phyloP scores from a whole-genome alignment of 2,888 invertebrate species.

The Chalcosyrphus nemorum region DNA sequence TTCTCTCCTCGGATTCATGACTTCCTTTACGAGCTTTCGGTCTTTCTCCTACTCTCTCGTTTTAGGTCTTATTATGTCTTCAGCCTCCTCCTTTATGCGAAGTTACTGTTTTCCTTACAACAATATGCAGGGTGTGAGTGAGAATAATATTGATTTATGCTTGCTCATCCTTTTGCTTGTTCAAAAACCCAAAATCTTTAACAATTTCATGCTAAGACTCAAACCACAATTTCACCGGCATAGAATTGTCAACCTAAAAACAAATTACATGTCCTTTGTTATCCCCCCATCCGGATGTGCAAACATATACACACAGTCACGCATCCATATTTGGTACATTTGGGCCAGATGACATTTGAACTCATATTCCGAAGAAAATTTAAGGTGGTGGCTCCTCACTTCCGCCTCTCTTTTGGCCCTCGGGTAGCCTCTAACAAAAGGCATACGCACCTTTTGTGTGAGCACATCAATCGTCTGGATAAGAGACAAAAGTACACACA shows the following conservation, averaged over 20 bases:
- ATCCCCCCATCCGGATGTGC: conserved; percentile 30
- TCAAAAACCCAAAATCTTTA: conserved; percentile 58
- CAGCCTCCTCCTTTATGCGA: background rate
- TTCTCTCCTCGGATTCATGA: conserved; percentile 56
- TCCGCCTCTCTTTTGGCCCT: background rate
- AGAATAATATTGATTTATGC: conserved; percentile 68
- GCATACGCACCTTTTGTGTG: conserved; percentile 36
- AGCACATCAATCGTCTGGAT: conserved; percentile 62
- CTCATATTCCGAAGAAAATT: conserved; percentile 63
- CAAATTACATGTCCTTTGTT: conserved; percentile 65
- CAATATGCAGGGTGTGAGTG: background rate
- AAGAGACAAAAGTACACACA: conserved; percentile 42
- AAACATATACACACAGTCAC: background rate
- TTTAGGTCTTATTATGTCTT: too few species aligned
- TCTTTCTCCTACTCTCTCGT: too few species aligned
- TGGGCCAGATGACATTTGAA: conserved; percentile 61
- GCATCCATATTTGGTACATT: background rate
- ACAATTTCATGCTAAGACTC: conserved; percentile 63
- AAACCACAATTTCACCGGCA: conserved; percentile 39
- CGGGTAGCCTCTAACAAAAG: background rate
- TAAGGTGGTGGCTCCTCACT: conserved; percentile 2
- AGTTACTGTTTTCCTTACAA: conserved; percentile 21
- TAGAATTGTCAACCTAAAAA: conserved; percentile 55
- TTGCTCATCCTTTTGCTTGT: conserved; percentile 67
- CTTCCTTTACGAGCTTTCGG: conserved; percentile 67